phyloP scores from a whole-genome alignment of 2,888 invertebrate genomes.

The Pharmacophagus antenor region DNA sequence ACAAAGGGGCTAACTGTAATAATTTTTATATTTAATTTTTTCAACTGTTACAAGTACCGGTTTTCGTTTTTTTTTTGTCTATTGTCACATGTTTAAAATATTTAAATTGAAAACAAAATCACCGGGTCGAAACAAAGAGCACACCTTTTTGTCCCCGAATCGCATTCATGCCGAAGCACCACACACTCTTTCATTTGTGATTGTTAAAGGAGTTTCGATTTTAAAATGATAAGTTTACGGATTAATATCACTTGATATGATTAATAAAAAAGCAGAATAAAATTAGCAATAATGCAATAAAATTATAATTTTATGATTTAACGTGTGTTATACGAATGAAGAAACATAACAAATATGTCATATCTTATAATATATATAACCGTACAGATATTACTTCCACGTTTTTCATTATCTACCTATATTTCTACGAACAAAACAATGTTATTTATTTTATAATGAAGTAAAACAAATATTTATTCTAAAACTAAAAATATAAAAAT shows the following conservation, averaged over 20 bases:
- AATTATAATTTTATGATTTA: constrained; percentile 41
- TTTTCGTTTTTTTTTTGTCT: constrained; percentile 58
- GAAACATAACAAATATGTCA: not conserved
- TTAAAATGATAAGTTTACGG: constrained; percentile 29
- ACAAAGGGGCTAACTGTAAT: constrained; percentile 73
- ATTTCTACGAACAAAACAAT: no score
- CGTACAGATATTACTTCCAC: no score
- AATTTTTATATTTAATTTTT: constrained; percentile 80
- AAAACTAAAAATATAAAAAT: no score
- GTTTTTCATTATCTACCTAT: no score
- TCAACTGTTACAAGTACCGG: constrained; percentile 78
- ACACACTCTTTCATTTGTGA: constrained; percentile 32
- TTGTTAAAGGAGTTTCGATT: constrained; percentile 31
- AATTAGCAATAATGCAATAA: constrained; percentile 56
- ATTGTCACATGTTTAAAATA: constrained; percentile 76
- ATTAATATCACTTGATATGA: constrained; percentile 28
- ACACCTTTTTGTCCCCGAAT: constrained; percentile 58
- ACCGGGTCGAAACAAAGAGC: constrained; percentile 71
- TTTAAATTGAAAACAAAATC: constrained; percentile 78
- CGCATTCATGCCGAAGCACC: constrained; percentile 45
- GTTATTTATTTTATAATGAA: no score
- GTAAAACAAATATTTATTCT: no score
- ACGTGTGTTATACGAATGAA: constrained; percentile 11
- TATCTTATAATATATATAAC: no score
- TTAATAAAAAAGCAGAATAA: constrained; percentile 38